Percentiles rank a stretch among this genome's conserved stretches.
Evolutionary conservation across 2,888 invertebrate genomes (phyloP).

Genomic region (Zeuzera pyrina): DNA sequence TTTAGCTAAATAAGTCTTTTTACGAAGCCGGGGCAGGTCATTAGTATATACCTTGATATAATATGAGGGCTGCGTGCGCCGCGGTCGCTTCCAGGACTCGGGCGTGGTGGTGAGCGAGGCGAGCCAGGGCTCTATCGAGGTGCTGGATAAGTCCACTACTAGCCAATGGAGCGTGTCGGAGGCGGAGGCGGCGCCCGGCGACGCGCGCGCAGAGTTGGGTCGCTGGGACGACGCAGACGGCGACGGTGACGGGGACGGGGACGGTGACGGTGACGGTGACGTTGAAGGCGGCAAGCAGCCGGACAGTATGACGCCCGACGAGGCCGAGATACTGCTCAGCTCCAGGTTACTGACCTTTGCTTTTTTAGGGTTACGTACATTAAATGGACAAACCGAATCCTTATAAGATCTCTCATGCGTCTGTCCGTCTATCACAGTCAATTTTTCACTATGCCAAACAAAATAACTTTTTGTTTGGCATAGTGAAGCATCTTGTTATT

Average conservation of each 20-base stretch:
- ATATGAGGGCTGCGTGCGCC: background rate
- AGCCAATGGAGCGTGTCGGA: slow-evolving; percentile 72
- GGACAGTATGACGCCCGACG: slow-evolving; percentile 84
- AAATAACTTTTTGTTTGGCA: too few relatives aligned
- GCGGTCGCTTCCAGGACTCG: slow-evolving; percentile 41
- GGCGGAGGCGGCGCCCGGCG: slow-evolving; percentile 64
- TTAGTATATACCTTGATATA: too few relatives aligned
- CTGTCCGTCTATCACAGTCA: too few relatives aligned
- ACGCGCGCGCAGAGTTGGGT: slow-evolving; percentile 37
- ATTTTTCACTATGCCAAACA: too few relatives aligned
- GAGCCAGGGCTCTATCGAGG: slow-evolving; percentile 69
- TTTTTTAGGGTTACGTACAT: too few relatives aligned
- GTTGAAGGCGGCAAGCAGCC: slow-evolving; percentile 52
- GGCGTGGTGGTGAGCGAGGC: slow-evolving; percentile 70
- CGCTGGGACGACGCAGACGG: slow-evolving; percentile 23
- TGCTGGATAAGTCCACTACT: slow-evolving; percentile 71
- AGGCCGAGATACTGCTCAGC: slow-evolving; percentile 89
- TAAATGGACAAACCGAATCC: too few relatives aligned
- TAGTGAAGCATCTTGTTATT: too few relatives aligned
- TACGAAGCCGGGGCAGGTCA: too few relatives aligned
- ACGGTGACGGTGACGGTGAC: slow-evolving; percentile 37
- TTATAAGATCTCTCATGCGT: too few relatives aligned
- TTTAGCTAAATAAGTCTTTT: too few relatives aligned
- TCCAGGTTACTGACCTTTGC: too few relatives aligned
- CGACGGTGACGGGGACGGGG: slow-evolving; percentile 24